A percentile compares a stretch with the other conserved stretches of the same genome.
phyloP scores from a whole-genome alignment of 2,113 vertebrate species.

The Riparia riparia region DNA sequence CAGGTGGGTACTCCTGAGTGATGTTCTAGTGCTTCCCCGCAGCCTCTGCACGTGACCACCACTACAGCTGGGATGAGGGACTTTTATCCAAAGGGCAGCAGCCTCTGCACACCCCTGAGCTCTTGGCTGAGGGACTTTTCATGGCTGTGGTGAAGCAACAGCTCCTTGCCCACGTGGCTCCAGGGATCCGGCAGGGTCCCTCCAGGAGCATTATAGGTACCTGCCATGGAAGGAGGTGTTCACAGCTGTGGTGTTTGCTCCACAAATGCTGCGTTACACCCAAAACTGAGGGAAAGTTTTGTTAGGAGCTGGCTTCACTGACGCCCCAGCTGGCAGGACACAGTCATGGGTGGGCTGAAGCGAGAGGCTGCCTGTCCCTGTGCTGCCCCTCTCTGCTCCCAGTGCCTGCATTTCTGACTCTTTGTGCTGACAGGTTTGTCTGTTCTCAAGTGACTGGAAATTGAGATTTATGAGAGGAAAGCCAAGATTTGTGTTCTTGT shows the following conservation, averaged over 20 bases:
- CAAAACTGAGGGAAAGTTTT: neutral
- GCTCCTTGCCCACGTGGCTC: accelerated
- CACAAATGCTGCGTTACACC: neutral
- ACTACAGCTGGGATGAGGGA: neutral
- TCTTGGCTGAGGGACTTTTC: neutral
- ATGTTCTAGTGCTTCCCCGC: neutral
- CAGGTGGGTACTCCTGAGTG: accelerated
- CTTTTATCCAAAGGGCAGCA: neutral
- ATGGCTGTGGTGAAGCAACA: neutral
- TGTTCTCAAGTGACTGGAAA: neutral
- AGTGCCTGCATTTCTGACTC: accelerated
- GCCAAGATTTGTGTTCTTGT: neutral
- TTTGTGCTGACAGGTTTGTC: neutral
- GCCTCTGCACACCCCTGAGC: neutral
- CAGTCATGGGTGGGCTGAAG: accelerated
- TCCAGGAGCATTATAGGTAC: neutral
- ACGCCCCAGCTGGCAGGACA: neutral
- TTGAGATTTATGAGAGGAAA: neutral
- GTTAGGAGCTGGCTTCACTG: neutral
- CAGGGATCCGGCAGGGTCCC: neutral
- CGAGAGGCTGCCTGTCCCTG: neutral
- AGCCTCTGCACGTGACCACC: accelerated
- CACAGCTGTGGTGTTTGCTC: neutral
- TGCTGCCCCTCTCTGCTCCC: neutral
- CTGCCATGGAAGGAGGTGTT: neutral